Evolutionary conservation across 2,797 vertebrate genomes (phyloP), one percentile per base, ranked within the genome.

Genomic region (Hypotaenidia philippensis): DNA sequence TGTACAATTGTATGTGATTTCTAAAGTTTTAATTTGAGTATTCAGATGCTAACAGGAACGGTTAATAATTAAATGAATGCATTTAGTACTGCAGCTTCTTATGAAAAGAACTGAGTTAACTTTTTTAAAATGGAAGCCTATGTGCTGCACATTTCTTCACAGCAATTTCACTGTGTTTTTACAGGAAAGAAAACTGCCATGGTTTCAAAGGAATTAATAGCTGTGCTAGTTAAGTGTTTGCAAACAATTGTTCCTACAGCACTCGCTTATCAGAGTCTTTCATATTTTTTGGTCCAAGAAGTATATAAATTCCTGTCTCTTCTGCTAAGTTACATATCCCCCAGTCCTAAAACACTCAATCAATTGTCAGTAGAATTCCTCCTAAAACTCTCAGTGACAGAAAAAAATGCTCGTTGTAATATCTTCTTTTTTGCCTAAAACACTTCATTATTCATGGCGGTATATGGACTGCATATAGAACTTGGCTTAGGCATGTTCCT

Each of bases 391-490:
- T 89, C 89, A 94, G 61, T 83, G 76, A 89, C 75, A 95, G 65
- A 77, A 96, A 90, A 91, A 90, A 95, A 63, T 56, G 21, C 52
- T 87, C 41, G 70, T 92, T 80, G 70, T 74, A 94, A 87, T 96
- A 77, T 87, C 75, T 89, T 96, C 25, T 77, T 89, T 92, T 81
- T 70, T 72, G 4, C 49, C 83, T 83, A 18, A 95, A 97, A n/a
- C 96, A 92, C 92, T 96, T 97, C 91, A 97, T 98, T 96, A 96
- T 95, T 98, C 94, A 95, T 91, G 83, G 74, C 50, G n/a, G 79
- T 94, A 50, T 89, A 94, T 80, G 64, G 90, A 68, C 89, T 94
- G 75, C 77, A 72, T 87, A 75, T 76, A 95, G 63, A 91, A 78
- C 84, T 95, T 96, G 93, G 94, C 91, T 94, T 90, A 96, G 91